phyloP scores from a whole-genome alignment of 2,113 vertebrate genomes.

The Hippocampus abdominalis region DNA sequence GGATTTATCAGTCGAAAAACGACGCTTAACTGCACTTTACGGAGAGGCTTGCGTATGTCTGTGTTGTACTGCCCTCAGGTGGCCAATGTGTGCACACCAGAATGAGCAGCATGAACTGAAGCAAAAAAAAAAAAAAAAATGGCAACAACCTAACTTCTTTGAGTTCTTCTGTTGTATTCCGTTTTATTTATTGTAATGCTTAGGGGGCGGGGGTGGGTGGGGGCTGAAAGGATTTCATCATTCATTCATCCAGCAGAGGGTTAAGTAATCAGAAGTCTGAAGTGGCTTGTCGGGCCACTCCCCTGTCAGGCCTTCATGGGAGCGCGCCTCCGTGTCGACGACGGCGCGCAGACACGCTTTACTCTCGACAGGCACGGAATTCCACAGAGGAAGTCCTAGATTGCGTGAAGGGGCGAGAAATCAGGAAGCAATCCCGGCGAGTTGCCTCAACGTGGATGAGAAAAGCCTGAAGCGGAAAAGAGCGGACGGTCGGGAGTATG shows the following conservation, averaged over 20 bases:
- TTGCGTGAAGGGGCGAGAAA: not conserved
- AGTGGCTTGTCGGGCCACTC: constrained; percentile 58
- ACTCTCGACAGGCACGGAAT: constrained; percentile 50
- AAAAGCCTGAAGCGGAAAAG: not conserved
- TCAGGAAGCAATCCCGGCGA: not conserved
- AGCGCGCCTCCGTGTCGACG: constrained; percentile 47
- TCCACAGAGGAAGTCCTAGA: constrained; percentile 57
- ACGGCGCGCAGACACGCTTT: constrained; percentile 47
- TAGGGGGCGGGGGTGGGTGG: too few relatives aligned
- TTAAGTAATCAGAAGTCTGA: constrained; percentile 1
- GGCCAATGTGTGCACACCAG: too few relatives aligned
- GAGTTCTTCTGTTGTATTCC: too few relatives aligned
- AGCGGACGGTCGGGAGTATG: constrained; percentile 38
- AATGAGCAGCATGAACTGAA: too few relatives aligned
- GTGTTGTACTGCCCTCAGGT: too few relatives aligned
- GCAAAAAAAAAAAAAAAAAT: too few relatives aligned
- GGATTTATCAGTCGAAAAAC: too few relatives aligned
- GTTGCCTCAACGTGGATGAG: not conserved
- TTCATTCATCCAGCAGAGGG: not conserved
- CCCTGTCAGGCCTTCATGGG: constrained; percentile 61
- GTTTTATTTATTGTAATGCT: too few relatives aligned
- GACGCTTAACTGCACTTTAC: too few relatives aligned
- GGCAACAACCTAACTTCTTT: too few relatives aligned
- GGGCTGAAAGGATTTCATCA: not conserved
- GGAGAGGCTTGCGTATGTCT: too few relatives aligned